phyloP scores from a whole-genome alignment of 2,888 invertebrate species.

The Hoplodrina blanda region DNA sequence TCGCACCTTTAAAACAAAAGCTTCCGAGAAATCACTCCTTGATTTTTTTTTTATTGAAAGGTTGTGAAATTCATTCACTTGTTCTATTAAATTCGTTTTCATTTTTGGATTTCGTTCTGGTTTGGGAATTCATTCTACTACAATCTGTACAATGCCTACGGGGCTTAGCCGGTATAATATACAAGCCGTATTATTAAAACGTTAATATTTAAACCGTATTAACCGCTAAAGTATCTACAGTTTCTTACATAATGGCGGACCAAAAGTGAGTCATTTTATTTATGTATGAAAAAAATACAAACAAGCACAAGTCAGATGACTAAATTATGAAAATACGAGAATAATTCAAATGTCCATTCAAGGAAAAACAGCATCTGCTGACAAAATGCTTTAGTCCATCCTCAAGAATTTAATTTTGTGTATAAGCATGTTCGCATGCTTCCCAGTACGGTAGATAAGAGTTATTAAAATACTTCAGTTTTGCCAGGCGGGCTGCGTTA shows the following conservation, averaged over 20 bases:
- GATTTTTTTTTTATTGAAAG: constrained; percentile 28
- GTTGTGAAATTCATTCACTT: constrained; percentile 23
- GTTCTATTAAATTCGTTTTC: constrained; percentile 24
- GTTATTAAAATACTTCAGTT: constrained; percentile 82
- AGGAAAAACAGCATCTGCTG: background rate
- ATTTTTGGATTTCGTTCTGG: background rate
- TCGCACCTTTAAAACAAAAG: constrained; percentile 59
- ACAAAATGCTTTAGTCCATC: constrained; percentile 51
- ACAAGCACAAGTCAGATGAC: background rate
- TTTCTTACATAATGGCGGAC: too few relatives aligned
- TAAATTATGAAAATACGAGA: too few relatives aligned
- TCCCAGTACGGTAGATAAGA: constrained; percentile 69
- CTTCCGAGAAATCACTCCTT: constrained; percentile 21
- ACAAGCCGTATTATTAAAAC: background rate
- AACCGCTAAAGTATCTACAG: too few relatives aligned
- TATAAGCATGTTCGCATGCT: constrained; percentile 56
- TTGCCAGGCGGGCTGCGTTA: constrained; percentile 59
- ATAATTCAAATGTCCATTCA: background rate
- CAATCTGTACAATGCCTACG: background rate
- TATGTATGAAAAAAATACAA: background rate
- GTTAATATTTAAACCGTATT: background rate
- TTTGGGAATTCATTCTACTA: background rate
- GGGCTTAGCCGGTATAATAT: background rate
- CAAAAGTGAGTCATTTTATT: background rate
- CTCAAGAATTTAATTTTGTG: constrained; percentile 71